Evolutionary conservation across 2,113 vertebrate species (phyloP).

Genomic region (Pao palembangensis): DNA sequence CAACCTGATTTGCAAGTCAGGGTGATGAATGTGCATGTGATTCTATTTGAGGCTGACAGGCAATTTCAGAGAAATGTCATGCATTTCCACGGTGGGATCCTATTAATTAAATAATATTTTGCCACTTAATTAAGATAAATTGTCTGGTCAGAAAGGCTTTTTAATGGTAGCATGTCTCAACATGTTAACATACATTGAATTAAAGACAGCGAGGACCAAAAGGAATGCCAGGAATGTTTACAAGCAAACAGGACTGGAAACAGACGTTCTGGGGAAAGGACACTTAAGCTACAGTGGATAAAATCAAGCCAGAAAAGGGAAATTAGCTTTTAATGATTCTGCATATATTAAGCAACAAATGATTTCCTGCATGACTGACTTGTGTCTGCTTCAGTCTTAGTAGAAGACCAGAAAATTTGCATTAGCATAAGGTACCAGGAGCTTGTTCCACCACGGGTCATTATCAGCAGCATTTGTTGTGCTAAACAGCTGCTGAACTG

Average conservation of each 20-base stretch:
- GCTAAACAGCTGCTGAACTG: slow-evolving; percentile 42
- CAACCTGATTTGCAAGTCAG: slow-evolving; percentile 27
- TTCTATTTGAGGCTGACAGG: background rate
- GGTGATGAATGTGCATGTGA: background rate
- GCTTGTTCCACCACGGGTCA: no score
- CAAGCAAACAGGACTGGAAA: background rate
- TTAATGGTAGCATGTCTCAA: no score
- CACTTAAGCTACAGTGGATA: no score
- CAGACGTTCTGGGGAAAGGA: background rate
- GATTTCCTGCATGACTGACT: no score
- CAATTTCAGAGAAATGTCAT: background rate
- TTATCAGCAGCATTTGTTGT: slow-evolving; percentile 17
- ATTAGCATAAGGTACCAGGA: background rate
- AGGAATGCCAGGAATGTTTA: slow-evolving; percentile 51
- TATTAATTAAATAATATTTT: no score
- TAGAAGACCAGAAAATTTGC: background rate
- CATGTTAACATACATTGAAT: slow-evolving; percentile 34
- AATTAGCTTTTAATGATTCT: no score
- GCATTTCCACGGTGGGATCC: no score
- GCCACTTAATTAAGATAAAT: no score
- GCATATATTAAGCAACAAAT: no score
- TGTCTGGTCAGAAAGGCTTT: no score
- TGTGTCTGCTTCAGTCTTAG: background rate
- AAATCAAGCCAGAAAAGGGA: background rate
- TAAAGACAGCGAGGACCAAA: slow-evolving; percentile 6